Evolutionary conservation across 2,888 invertebrate genomes (phyloP).

Genomic region (Platycheirus albimanus): DNA sequence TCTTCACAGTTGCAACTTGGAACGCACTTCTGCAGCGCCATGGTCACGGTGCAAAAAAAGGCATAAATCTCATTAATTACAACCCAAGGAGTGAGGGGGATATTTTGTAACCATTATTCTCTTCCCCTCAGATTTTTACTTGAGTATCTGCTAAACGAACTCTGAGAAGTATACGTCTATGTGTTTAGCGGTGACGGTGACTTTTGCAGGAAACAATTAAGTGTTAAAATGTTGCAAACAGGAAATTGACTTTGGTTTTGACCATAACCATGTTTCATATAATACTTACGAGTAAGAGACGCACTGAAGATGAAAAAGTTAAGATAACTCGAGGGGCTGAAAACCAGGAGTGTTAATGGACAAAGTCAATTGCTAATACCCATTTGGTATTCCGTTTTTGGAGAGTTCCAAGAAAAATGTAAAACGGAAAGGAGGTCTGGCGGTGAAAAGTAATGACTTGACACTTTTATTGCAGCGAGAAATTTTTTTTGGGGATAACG

Average conservation of each 20-base stretch:
- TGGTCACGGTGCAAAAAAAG: conserved; percentile 16
- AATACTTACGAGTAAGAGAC: no score
- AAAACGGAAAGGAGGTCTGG: neutral
- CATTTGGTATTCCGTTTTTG: neutral
- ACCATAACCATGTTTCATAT: conserved; percentile 4
- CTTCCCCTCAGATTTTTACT: no score
- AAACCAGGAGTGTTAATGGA: conserved; percentile 4
- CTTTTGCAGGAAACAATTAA: conserved; percentile 24
- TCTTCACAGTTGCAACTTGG: neutral
- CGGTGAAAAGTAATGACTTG: neutral
- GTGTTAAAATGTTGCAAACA: conserved; percentile 30
- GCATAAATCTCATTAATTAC: conserved; percentile 64
- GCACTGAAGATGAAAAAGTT: neutral
- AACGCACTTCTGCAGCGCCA: neutral
- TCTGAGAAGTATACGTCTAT: neutral
- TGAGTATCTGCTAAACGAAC: neutral
- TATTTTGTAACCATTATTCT: no score
- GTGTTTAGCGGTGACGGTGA: neutral
- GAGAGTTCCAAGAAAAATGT: neutral
- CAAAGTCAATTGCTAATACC: conserved; percentile 1
- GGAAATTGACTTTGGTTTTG: conserved; percentile 24
- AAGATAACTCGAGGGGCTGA: conserved; percentile 1
- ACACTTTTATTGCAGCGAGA: neutral
- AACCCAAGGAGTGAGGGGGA: neutral
- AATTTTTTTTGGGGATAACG: neutral